Evolutionary conservation across 1,140 invertebrate genomes (phyloP), one percentile per base, ranked within the genome.

Genomic region (Scylla paramamosain): DNA sequence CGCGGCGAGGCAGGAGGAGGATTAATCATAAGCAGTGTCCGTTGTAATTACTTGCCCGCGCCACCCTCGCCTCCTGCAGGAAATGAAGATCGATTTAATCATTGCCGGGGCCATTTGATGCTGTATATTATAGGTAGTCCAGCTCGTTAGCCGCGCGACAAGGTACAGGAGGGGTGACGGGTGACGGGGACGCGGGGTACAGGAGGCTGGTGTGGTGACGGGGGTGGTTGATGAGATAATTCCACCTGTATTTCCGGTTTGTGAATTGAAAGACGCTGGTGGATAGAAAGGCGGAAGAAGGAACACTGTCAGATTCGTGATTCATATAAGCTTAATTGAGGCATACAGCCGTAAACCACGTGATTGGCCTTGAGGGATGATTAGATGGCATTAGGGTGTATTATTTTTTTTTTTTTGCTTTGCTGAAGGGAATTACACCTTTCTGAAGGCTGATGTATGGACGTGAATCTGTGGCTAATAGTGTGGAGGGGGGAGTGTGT

Each of bases 41-140:
- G 89, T 52, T 25, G 14, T 52, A 29, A 77, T 91, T 67, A 77
- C 46, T 16, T 67, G 25, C 25, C 10, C 29, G 29, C 20, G 25
- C 39, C 46, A 2, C n/a, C 46, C n/a, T 28, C 52, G 52, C 90
- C 46, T 29, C 29, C 67, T 77, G 59, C 90, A 91, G 90, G 90
- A 91, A 91, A 91, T 91, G 90, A 77, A 32, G 90, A 91, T 91
- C 59, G 90, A 91, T 91, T 77, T 16, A 31, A 91, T 77, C 32
- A 91, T 32, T 91, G 52, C 59, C 46, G 52, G 39, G 4, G 90
- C 28, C 52, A 32, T 32, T 67, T 67, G 90, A 77, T 89, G 87
- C 10, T 89, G 87, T n/a, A 25, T 39, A 45, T 48, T 89, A 28
- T n/a, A 20, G 87, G 87, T 16, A 46, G 87, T 28, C 87, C 2